Evolutionary conservation across 2,113 vertebrate species (phyloP), one percentile per base, ranked within the genome.

Genomic region (Tringa solitaria): DNA sequence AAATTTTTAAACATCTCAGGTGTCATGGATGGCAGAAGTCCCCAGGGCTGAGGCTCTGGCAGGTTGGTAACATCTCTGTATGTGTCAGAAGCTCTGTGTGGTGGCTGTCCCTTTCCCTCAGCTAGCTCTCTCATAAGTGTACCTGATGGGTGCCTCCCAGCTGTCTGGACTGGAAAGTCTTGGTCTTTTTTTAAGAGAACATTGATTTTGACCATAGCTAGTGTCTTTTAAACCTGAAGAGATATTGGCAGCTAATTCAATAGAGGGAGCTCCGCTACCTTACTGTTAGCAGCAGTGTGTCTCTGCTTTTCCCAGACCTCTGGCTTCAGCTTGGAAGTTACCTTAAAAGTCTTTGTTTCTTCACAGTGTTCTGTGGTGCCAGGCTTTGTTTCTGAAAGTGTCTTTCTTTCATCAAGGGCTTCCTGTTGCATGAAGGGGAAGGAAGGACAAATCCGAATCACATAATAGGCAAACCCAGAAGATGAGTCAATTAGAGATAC

Each of bases 261-360:
- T 95, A 97, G 97, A 97, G 96, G 97, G 95, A 98, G 94, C 97
- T 97, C 95, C 6, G 0, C 95, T 84, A 76, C 95, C 81, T 97
- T 90, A 5, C 50, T 97, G 91, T 91, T 84, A 32, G 87, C 91
- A 94, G 72, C 57, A 73, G 48, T 1, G 0, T 2, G 3, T 83
- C 68, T 78, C 93, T 87, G 65, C 50, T 92, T 92, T 96, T 90
- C 86, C 76, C 56, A 95, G 61, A 82, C 63, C 33, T 96, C 69
- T 87, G 83, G 23, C 65, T 95, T 96, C 91, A 82, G 80, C 60
- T 60, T 82, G 60, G 43, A 93, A 89, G 82, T 92, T 90, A 39
- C 4, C 43, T 73, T 85, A 90, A 69, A 85, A 59, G 48, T 69
- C 68, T 91, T n/a, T 56, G 69, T 82, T 93, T 54, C 74, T 87